These are phyloP conservation scores for Percopsis omiscomaycus DNA, from an alignment of 2,797 vertebrate species.

Conservation along the genomic window DNA sequence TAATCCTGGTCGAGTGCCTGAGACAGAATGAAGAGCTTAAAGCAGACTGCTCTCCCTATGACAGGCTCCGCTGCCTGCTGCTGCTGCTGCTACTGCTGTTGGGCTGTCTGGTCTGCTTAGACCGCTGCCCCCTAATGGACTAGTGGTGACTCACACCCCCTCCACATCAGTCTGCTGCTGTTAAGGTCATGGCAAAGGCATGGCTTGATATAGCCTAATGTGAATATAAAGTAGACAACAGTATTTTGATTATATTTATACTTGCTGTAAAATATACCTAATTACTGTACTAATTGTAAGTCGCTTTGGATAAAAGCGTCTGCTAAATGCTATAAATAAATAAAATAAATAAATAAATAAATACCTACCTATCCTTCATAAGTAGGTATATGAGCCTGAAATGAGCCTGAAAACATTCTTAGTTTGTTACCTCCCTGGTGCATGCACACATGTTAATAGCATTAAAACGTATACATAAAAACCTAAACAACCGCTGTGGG, in stretches of 20 bases:
- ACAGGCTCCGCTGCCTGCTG: conserved; percentile 66
- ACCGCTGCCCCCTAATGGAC: conserved; percentile 70
- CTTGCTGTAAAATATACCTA: no score
- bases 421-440: no score
- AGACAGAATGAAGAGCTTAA: conserved; percentile 80
- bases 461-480: no score
- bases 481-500: no score
- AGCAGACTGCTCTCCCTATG: conserved; percentile 72
- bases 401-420: no score
- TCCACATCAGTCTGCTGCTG: conserved; percentile 27
- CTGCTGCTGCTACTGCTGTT: not conserved
- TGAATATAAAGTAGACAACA: conserved; percentile 10
- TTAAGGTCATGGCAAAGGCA: conserved; percentile 15
- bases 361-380: no score
- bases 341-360: no score
- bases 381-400: no score
- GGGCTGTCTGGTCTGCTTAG: conserved; percentile 18
- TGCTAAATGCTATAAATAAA: no score
- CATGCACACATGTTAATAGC: no score
- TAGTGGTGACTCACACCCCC: conserved; percentile 38
- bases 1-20: conserved; percentile 72
- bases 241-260: conserved; percentile 5
- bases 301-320: no score
- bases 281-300: no score
- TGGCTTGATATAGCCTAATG: conserved; percentile 8